Conservation (phyloP, 2,888 invertebrate species). For the Cheilosia impressa region DNA sequence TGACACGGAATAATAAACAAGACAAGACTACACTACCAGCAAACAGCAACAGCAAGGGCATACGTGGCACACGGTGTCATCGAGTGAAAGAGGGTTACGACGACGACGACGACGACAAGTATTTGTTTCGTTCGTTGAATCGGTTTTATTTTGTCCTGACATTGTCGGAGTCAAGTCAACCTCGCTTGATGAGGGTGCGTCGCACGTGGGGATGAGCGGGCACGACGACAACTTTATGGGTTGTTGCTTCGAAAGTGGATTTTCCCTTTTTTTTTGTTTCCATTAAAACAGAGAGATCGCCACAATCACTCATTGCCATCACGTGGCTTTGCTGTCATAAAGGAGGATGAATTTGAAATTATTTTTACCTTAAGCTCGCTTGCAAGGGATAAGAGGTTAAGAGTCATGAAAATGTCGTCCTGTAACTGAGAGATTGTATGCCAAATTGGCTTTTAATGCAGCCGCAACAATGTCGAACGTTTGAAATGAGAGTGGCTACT, state of each 20-base stretch:
- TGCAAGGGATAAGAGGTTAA: slow-evolving; percentile 8
- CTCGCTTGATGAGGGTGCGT: slow-evolving; percentile 31
- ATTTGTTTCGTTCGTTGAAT: slow-evolving; percentile 5
- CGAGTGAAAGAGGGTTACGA: slow-evolving; percentile 10
- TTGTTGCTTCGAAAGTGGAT: slow-evolving; percentile 12
- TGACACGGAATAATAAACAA: slow-evolving; percentile 62
- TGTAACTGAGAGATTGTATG: not conserved
- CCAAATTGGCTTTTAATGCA: too few relatives aligned
- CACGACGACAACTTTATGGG: slow-evolving; percentile 8
- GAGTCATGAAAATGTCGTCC: slow-evolving; percentile 14
- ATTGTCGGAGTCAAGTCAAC: slow-evolving; percentile 48
- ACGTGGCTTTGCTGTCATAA: slow-evolving; percentile 35
- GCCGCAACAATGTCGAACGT: too few relatives aligned
- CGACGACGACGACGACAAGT: not conserved
- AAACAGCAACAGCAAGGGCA: too few relatives aligned
- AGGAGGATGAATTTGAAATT: slow-evolving; percentile 24
- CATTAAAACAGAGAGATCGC: not conserved
- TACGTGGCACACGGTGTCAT: slow-evolving; percentile 14
- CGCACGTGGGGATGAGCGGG: not conserved
- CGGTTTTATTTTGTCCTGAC: slow-evolving; percentile 38
- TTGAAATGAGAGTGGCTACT: too few relatives aligned
- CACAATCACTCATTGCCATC: slow-evolving; percentile 38
- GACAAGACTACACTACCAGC: not conserved
- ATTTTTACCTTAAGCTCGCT: slow-evolving; percentile 7
- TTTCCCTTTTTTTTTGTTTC: not conserved